phyloP scores from a whole-genome alignment of 2,888 invertebrate genomes.

The Sarcophaga caerulescens region DNA sequence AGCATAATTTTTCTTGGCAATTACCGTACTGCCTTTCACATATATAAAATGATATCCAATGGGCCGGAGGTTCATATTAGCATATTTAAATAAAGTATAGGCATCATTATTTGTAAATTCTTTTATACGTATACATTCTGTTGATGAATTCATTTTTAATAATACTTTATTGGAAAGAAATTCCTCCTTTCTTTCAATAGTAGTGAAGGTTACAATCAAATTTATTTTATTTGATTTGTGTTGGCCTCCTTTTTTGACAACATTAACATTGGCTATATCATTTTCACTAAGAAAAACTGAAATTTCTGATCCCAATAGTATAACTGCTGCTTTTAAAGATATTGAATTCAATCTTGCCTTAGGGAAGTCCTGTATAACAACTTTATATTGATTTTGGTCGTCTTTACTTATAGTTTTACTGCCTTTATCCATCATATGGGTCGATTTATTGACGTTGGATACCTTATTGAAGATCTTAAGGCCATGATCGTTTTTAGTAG shows the following conservation, averaged over 20 bases:
- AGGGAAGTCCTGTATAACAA: conserved; percentile 14
- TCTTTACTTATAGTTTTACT: not conserved
- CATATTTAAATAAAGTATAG: conserved; percentile 34
- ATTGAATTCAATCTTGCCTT: not conserved
- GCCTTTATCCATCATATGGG: not conserved
- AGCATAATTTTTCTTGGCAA: conserved; percentile 24
- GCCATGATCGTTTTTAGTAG: not conserved
- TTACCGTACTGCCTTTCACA: conserved; percentile 13
- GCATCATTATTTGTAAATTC: conserved; percentile 17
- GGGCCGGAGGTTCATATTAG: conserved; percentile 21
- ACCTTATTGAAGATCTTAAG: not conserved
- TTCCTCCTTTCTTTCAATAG: conserved; percentile 16
- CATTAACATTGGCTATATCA: conserved; percentile 5
- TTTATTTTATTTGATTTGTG: not conserved
- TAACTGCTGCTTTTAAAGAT: not conserved
- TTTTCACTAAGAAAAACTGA: not conserved
- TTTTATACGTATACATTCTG: not conserved
- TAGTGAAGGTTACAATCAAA: conserved; percentile 22
- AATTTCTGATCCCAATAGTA: conserved; percentile 29
- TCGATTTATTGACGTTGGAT: not conserved
- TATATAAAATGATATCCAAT: conserved; percentile 28
- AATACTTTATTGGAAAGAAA: conserved; percentile 7
- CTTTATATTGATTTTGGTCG: not conserved
- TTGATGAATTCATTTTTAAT: not conserved
- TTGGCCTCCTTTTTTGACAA: not conserved